Percentiles rank a stretch among this genome's conserved stretches.
Conservation (phyloP, 2,888 invertebrate species). For the Neoaliturus tenellus region DNA sequence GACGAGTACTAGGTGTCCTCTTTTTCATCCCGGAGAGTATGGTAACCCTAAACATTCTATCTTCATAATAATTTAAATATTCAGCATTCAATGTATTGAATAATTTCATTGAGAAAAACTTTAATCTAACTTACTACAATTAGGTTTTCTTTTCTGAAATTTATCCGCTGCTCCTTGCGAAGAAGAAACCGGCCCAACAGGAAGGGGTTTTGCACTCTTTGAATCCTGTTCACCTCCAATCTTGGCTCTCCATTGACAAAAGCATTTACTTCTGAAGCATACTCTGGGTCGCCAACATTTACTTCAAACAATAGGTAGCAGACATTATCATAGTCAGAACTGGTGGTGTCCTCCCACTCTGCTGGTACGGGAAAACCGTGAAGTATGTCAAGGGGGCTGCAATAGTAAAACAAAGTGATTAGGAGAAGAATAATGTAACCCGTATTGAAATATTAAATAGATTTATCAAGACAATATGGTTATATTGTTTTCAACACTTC, state of each 20-base stretch:
- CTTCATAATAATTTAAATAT: no score
- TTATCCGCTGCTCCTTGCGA: neutral
- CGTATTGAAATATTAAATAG: no score
- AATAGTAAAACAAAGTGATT: no score
- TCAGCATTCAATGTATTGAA: no score
- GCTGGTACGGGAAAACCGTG: neutral
- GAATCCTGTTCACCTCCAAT: neutral
- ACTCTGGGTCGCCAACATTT: neutral
- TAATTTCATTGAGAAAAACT: no score
- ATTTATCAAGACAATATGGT: no score
- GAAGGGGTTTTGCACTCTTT: neutral
- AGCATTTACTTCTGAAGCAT: neutral
- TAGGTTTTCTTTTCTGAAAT: neutral
- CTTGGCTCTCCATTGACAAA: neutral
- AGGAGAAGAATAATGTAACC: no score
- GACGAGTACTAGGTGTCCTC: no score
- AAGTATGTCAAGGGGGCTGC: neutral
- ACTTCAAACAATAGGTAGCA: neutral
- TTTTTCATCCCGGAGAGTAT: no score
- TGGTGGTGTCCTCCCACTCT: neutral
- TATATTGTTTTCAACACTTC: no score
- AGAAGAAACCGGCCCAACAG: neutral
- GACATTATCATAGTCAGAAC: neutral
- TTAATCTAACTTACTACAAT: no score
- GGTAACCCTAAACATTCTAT: no score